Evolutionary conservation across 1,140 invertebrate genomes (phyloP).

Genomic region (Drosophila bifasciata): DNA sequence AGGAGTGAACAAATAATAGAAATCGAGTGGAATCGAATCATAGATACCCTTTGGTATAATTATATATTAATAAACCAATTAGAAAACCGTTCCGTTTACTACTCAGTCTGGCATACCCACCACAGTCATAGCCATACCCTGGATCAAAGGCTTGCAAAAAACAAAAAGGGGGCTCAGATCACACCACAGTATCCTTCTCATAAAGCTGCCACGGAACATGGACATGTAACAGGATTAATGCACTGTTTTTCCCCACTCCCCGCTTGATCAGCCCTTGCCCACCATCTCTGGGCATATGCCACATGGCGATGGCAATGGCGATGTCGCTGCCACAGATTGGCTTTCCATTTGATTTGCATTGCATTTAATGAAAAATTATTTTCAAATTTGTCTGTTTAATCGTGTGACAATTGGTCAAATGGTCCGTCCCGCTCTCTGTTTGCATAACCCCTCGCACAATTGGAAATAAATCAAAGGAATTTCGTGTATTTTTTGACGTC

Average conservation of each 20-base stretch:
- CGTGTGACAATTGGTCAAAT: constrained; percentile 78
- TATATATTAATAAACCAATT: not conserved
- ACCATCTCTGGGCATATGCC: too few relatives aligned
- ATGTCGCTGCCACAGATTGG: constrained; percentile 44
- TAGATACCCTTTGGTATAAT: constrained; percentile 1
- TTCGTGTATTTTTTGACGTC: constrained; percentile 23
- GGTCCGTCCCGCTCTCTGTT: constrained; percentile 10
- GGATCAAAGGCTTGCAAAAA: not conserved
- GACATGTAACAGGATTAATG: constrained; percentile 75
- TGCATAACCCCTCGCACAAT: not conserved
- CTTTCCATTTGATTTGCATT: constrained; percentile 80
- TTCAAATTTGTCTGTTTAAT: constrained; percentile 82
- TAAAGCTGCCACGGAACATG: constrained; percentile 39
- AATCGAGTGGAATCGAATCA: not conserved
- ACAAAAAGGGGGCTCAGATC: constrained; percentile 19
- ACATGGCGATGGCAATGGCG: constrained; percentile 48
- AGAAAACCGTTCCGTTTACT: too few relatives aligned
- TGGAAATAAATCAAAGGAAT: constrained; percentile 72
- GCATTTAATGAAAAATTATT: constrained; percentile 83
- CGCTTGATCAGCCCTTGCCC: not conserved
- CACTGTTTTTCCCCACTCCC: constrained; percentile 40
- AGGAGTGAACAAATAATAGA: constrained; percentile 42
- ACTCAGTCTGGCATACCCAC: too few relatives aligned
- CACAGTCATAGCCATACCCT: not conserved
- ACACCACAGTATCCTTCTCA: constrained; percentile 28